Base-by-base conservation (phyloP, 2,888 invertebrate genomes). In the Amblyjoppa proteus region DNA sequence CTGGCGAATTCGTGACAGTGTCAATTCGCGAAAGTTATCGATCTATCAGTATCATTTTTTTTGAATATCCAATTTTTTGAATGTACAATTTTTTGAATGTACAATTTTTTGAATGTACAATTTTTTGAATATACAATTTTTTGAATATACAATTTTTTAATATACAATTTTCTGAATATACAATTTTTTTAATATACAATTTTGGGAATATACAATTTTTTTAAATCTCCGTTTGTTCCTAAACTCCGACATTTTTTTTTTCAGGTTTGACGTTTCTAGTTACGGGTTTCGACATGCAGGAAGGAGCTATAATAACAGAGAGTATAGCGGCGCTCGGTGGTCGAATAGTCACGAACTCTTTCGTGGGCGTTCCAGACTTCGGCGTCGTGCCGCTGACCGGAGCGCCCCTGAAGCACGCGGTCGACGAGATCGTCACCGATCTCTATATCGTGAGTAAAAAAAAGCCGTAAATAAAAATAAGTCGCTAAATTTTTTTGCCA, bases 341-440 rank as follows among this genome's bases (percentile, higher is more conserved):
- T 41, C 94, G 93, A 89, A 89, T 96, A 1, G 95, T 96, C 0
- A 90, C 94, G 0, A 91, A 91, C 28, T 93, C 91, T n/a, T 95
- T 94, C 73, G 92, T 93, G 25, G 96, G 95, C 70, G 92, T 95
- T 1, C 95, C 96, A 1, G 96, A 97, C 93, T 97, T 95, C 92
- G 96, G 95, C 0, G 94, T 97, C 41, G 96, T 97, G 0, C 96
- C 97, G 2, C 80, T 95, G 45, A 90, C 92, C 66, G 95, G 95
- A 0, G 95, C 94, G 3, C 91, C 94, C 28, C 87, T 95, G 0
- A 95, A 95, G 0, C 92, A 94, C 68, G 94, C 94, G 0, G 96
- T 96, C 1, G 93, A 94, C 0, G 96, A 97, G 90, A 93, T 96
- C 0, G 96, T 97, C 79, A 97, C 97, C 1, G 95, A 96, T 88